Evolutionary conservation across 2,888 invertebrate genomes (phyloP).

Genomic region (Neocrepidodera transversa): DNA sequence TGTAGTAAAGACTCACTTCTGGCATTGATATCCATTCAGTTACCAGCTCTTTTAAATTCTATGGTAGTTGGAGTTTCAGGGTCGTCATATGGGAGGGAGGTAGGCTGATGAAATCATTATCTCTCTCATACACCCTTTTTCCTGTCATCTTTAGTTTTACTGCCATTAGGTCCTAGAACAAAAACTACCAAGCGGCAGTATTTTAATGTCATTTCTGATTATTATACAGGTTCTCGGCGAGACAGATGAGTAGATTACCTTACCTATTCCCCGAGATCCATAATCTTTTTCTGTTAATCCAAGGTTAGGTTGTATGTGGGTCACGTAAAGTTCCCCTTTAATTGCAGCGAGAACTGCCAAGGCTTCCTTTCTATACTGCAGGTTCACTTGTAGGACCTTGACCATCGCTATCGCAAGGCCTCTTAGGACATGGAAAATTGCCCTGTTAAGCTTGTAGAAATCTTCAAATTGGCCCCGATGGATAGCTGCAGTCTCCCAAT

Average conservation of each 20-base stretch:
- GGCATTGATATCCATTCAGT: conserved; percentile 1
- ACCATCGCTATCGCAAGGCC: not conserved
- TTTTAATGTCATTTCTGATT: too few species aligned
- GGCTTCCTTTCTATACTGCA: conserved; percentile 6
- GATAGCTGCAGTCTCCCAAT: conserved; percentile 2
- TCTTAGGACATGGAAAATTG: not conserved
- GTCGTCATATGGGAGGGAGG: conserved; percentile 3
- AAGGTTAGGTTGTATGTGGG: conserved; percentile 16
- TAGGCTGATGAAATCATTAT: conserved; percentile 1
- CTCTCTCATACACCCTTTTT: not conserved
- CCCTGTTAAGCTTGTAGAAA: not conserved
- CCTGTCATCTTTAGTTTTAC: not conserved
- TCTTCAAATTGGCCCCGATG: conserved; percentile 2
- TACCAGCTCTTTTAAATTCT: conserved; percentile 8
- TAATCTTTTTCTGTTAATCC: conserved; percentile 8
- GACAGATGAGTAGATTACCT: conserved; percentile 7
- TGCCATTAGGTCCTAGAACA: conserved; percentile 7
- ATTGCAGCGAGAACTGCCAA: conserved; percentile 7
- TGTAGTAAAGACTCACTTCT: too few species aligned
- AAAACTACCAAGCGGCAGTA: conserved; percentile 1
- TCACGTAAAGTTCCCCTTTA: not conserved
- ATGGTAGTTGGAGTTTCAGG: conserved; percentile 9
- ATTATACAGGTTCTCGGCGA: conserved; percentile 8
- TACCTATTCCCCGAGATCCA: conserved; percentile 10
- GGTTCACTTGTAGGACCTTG: conserved; percentile 14